Conservation (phyloP, 2,113 vertebrate genomes). For the Recurvirostra avosetta region DNA sequence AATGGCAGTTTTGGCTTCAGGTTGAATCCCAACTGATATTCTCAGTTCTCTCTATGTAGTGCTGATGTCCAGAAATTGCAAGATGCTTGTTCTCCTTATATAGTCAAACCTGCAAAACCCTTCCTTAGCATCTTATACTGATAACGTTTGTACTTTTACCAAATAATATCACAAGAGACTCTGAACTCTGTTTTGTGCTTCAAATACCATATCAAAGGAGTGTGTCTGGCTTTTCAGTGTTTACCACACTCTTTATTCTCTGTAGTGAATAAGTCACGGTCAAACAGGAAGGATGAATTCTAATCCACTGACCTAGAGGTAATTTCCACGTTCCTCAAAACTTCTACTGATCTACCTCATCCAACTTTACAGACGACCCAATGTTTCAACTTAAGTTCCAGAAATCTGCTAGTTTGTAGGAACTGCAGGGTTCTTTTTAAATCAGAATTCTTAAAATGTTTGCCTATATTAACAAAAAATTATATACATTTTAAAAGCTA, state of each 20-base stretch:
- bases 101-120: neutral
- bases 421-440: neutral
- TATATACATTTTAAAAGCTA: neutral
- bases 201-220: neutral
- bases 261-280: neutral
- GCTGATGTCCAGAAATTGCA: neutral
- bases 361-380: neutral
- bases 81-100: neutral
- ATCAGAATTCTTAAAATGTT: neutral
- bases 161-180: neutral
- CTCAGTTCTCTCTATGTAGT: neutral
- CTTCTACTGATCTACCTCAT: neutral
- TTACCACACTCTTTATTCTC: neutral
- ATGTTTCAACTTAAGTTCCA: neutral
- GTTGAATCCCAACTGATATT: neutral
- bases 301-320: neutral
- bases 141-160: neutral
- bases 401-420: neutral
- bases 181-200: neutral
- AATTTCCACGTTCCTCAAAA: neutral
- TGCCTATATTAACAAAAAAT: neutral
- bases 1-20: neutral
- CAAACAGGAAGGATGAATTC: neutral
- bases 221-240: neutral
- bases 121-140: neutral